A percentile compares a stretch with the other conserved stretches of the same genome.
phyloP scores from a whole-genome alignment of 2,797 vertebrate species.

The Pitangus sulphuratus region DNA sequence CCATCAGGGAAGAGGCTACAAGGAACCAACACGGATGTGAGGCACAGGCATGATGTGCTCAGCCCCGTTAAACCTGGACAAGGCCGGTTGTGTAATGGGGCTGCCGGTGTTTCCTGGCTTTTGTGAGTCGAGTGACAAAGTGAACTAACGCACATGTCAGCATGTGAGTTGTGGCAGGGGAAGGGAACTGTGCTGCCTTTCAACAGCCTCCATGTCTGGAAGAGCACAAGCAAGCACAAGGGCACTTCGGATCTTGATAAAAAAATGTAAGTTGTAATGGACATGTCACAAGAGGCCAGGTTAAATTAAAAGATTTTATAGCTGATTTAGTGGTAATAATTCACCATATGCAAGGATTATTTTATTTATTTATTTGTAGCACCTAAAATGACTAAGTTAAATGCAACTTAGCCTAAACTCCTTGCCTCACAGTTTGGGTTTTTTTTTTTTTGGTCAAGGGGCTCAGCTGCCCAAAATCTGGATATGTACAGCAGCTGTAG shows the following conservation, averaged over 20 bases:
- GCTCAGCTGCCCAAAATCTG: not conserved
- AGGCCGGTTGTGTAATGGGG: not conserved
- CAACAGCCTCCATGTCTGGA: not conserved
- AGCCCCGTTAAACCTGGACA: not conserved
- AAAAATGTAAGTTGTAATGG: not conserved
- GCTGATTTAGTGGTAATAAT: not conserved
- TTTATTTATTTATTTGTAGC: not conserved
- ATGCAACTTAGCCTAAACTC: not conserved
- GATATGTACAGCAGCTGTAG: too few species aligned
- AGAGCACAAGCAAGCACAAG: not conserved
- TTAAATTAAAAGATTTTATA: not conserved
- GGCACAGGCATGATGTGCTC: rapidly evolving
- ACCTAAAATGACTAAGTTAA: not conserved
- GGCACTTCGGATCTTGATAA: not conserved
- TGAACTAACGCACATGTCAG: rapidly evolving
- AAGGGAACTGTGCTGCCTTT: not conserved
- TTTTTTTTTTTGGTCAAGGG: not conserved
- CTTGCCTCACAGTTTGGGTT: not conserved
- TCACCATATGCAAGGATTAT: not conserved
- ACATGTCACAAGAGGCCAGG: not conserved
- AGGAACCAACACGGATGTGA: not conserved
- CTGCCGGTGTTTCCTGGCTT: not conserved
- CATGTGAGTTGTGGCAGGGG: rapidly evolving
- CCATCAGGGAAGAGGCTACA: not conserved
- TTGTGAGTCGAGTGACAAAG: not conserved